These are phyloP conservation scores for Baronia brevicornis DNA, from an alignment of 2,888 invertebrate species.

Conservation along the genomic window DNA sequence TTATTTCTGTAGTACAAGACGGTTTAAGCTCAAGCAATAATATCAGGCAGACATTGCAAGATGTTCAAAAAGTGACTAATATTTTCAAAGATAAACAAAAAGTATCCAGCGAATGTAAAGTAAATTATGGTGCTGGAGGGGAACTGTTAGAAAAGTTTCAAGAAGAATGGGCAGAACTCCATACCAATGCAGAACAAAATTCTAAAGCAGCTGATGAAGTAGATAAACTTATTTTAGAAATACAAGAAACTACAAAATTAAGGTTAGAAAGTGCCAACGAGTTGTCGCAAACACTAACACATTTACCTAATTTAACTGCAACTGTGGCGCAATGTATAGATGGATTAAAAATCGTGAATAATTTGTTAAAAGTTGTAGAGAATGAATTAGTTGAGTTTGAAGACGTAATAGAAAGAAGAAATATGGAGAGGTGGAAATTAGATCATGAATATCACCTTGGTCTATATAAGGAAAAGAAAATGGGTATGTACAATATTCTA, in stretches of 20 bases:
- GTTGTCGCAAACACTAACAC: conserved; percentile 45
- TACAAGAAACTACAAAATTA: conserved; percentile 45
- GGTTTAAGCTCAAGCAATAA: conserved; percentile 58
- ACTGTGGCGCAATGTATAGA: conserved; percentile 69
- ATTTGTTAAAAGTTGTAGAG: conserved; percentile 78
- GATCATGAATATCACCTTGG: conserved; percentile 83
- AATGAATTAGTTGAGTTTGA: conserved; percentile 78
- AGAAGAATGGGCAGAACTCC: conserved; percentile 81
- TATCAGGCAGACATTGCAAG: conserved; percentile 56
- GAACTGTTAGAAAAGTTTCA: conserved; percentile 82
- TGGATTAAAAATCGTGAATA: conserved; percentile 71
- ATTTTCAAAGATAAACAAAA: conserved; percentile 62
- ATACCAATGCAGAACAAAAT: conserved; percentile 80
- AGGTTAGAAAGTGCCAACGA: conserved; percentile 51
- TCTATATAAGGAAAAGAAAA: conserved; percentile 81
- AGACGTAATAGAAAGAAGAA: conserved; percentile 80
- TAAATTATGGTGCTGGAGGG: conserved; percentile 78
- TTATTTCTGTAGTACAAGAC: conserved; percentile 66
- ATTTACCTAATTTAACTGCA: conserved; percentile 54
- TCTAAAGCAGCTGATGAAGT: conserved; percentile 76
- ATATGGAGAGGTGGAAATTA: conserved; percentile 81
- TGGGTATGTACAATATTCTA: conserved; percentile 63
- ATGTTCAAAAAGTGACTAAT: conserved; percentile 61
- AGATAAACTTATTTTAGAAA: conserved; percentile 53
- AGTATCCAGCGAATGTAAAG: conserved; percentile 44